These are phyloP conservation scores for Drosophila pseudoobscura DNA, from an alignment of 1,140 invertebrate species.

Conservation along the genomic window DNA sequence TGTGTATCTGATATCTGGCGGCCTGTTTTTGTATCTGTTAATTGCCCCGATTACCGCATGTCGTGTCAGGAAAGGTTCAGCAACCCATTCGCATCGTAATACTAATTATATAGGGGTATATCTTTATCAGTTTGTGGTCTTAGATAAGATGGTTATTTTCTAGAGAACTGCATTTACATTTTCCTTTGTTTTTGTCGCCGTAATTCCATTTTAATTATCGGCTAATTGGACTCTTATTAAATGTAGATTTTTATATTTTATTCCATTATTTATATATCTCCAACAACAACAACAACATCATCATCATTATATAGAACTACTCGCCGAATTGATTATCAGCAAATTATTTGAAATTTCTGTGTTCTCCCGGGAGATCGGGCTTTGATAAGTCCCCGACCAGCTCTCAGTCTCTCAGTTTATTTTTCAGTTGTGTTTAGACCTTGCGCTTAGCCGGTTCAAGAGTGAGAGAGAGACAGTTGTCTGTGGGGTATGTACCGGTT, in stretches of 20 bases:
- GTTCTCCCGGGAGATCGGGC: neutral
- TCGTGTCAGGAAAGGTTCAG: slow-evolving; percentile 39
- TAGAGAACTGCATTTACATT: neutral
- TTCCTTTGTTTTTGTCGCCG: neutral
- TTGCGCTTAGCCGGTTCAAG: slow-evolving; percentile 42
- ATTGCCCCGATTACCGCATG: slow-evolving; percentile 48
- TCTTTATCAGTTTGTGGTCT: slow-evolving; percentile 6
- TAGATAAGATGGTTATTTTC: slow-evolving; percentile 14
- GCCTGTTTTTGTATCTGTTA: slow-evolving; percentile 36
- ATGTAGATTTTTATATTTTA: slow-evolving; percentile 20
- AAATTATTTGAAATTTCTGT: slow-evolving; percentile 26
- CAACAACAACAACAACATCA: neutral
- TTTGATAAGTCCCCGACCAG: slow-evolving; percentile 32
- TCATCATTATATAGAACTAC: slow-evolving; percentile 9
- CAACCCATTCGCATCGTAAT: slow-evolving; percentile 31
- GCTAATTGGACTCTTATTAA: slow-evolving; percentile 16
- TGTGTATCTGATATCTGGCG: slow-evolving; percentile 17
- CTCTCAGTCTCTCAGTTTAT: slow-evolving; percentile 8
- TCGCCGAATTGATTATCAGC: slow-evolving; percentile 33
- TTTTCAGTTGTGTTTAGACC: slow-evolving; percentile 42
- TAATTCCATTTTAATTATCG: slow-evolving; percentile 8
- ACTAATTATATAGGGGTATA: slow-evolving; percentile 16
- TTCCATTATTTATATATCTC: slow-evolving; percentile 1
- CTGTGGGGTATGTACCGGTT: neutral
- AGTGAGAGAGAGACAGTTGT: slow-evolving; percentile 1